A percentile compares a stretch with the other conserved stretches of the same genome.
phyloP scores from a whole-genome alignment of 37 sponge, comb jelly and placozoan species.

The Aphrocallistes beatrix region DNA sequence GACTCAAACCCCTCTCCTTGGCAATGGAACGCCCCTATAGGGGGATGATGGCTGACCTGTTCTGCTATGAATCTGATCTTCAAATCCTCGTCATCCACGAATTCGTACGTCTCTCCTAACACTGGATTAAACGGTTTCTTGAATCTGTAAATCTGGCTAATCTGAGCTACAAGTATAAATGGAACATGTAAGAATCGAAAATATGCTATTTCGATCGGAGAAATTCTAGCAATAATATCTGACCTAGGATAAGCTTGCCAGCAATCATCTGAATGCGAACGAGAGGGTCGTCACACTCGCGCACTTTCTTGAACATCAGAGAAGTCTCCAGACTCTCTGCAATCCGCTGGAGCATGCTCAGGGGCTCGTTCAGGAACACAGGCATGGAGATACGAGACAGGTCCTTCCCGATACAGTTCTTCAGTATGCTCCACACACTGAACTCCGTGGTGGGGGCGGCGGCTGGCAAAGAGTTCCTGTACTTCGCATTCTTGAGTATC shows the following conservation, averaged over 20 bases:
- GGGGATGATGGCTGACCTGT: background rate
- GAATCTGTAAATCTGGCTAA: background rate
- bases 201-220: background rate
- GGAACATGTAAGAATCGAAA: background rate
- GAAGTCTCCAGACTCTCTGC: background rate
- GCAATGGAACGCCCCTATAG: background rate
- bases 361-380: background rate
- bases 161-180: background rate
- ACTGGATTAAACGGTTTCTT: background rate
- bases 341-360: background rate
- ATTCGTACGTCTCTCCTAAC: background rate
- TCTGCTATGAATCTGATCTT: background rate
- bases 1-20: background rate
- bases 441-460: background rate
- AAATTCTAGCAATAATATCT: background rate
- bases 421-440: background rate
- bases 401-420: slow-evolving; percentile 5
- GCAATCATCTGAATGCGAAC: background rate
- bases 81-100: background rate
- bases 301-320: background rate
- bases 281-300: background rate
- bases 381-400: slow-evolving; percentile 4
- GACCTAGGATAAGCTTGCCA: background rate
- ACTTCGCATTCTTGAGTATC: background rate
- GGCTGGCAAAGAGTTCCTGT: background rate